These are phyloP conservation scores for Onthophagus taurus DNA, from an alignment of 1,140 invertebrate genomes.

Conservation along the genomic window DNA sequence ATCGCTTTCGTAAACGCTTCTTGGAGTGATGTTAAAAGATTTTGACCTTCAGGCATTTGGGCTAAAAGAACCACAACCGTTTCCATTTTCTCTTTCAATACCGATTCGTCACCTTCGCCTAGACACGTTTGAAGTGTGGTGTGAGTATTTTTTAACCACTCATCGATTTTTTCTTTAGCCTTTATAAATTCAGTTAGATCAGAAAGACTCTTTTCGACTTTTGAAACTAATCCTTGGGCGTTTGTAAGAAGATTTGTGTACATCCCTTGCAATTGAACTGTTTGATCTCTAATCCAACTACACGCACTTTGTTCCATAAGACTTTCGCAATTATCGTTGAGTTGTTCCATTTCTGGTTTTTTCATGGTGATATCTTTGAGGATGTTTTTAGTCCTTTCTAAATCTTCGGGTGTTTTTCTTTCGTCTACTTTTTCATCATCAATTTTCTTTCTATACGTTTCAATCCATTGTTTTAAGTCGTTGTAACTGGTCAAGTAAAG, in stretches of 20 bases:
- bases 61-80: constrained; percentile 62
- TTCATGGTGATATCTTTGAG: constrained; percentile 66
- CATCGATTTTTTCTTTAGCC: constrained; percentile 69
- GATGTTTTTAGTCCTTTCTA: constrained; percentile 64
- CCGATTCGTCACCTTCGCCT: constrained; percentile 66
- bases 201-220: constrained; percentile 77
- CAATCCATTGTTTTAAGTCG: constrained; percentile 69
- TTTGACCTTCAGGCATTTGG: constrained; percentile 76
- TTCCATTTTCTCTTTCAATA: constrained; percentile 76
- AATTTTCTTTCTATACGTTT: constrained; percentile 58
- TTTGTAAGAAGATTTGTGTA: constrained; percentile 69
- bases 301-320: constrained; percentile 77
- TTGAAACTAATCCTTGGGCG: constrained; percentile 68
- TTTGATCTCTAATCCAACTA: constrained; percentile 73
- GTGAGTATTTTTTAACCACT: constrained; percentile 70
- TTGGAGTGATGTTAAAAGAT: constrained; percentile 66
- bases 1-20: constrained; percentile 78
- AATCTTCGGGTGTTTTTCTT: constrained; percentile 70
- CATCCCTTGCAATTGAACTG: constrained; percentile 69
- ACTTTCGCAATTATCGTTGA: constrained; percentile 79
- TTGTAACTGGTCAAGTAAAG: constrained; percentile 71
- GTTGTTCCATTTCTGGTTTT: constrained; percentile 67
- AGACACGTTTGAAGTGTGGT: constrained; percentile 71
- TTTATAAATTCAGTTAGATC: constrained; percentile 84
- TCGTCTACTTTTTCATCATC: constrained; percentile 58